Evolutionary conservation across 2,888 invertebrate species (phyloP), one percentile per base, ranked within the genome.

Genomic region (Phytoseiulus persimilis): DNA sequence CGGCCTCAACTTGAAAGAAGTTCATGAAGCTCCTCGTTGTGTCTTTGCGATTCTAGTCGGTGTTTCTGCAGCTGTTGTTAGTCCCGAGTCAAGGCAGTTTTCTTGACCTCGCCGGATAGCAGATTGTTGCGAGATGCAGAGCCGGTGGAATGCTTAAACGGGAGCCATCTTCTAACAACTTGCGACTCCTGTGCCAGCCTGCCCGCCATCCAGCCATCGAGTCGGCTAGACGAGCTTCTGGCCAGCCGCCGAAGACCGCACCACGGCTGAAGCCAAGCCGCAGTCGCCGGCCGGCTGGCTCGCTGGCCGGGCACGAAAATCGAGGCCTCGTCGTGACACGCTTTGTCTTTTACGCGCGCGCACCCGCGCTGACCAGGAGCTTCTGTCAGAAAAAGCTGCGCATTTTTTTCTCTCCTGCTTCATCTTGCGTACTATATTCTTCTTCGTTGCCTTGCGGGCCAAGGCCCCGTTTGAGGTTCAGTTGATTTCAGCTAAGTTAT

Each of bases 161-260:
- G 65, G 65, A 65, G 65, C 65, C 65, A 65, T 65, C 65, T 65
- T 65, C 65, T 65, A 65, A 65, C 65, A 65, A 65, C 65, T 65
- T 28, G 65, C 23, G 65, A 65, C 65, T 65, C 65, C 28, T 65
- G 23, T 23, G 65, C 65, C 65, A 2, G 65, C 65, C 28, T 65
- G 18, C 65, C 65, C 18, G 65, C 28, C 1, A 6, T 6, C 65
- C 18, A 23, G 65, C 65, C 46, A 46, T 46, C 14, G 46, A 46
- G 46, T 14, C 65, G 65, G 65, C 65, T 65, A 18, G 65, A 46
- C 46, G 46, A 6, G 14, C 46, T 46, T 6, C 39, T 39, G 39
- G 9, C 39, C 3, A 39, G 39, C 39, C 39, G 18, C 65, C 14
- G 18, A 65, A 65, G 65, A 65, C 65, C 65, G 18, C 65, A 65